Evolutionary conservation across 2,113 vertebrate species (phyloP), one percentile per base, ranked within the genome.

Genomic region (Dryoscopus gambensis): DNA sequence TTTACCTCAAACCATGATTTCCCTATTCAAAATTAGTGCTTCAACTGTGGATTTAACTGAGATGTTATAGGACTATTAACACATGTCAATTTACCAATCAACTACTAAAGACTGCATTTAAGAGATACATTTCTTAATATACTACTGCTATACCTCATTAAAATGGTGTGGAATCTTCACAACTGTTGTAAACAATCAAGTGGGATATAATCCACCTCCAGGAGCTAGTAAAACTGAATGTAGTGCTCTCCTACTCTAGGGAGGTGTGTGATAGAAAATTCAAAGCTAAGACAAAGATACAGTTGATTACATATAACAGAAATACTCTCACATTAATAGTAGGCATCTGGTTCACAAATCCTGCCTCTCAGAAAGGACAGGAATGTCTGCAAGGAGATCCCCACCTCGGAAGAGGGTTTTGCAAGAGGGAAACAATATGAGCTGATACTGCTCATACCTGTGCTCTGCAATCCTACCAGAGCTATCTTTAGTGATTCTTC

Each of bases 11-110:
- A 95, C 63, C 25, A 68, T 35, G 40, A 79, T 67, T 95, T 85
- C 77, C 71, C 76, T 63, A 76, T 82, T 95, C 88, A 89, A 91
- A 93, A 95, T 94, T 69, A 93, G 93, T 63, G 47, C 77, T 90
- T 90, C 67, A 87, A 74, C 56, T 87, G 27, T 50, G 63, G 37
- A 62, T 84, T 93, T 79, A 77, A 94, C 53, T 55, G 87, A 87
- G 78, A 70, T 89, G 62, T 81, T 83, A 82, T 69, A 95, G 79
- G 64, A 93, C 88, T 84, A 92, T 97, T 96, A 96, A 92, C 75
- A 95, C 55, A 73, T 79, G 37, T 70, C 88, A 96, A 94, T n/a
- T 65, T 65, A 90, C 64, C 73, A 77, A 59, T 69, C 90, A 90
- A 47, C 76, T 73, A 77, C 55, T 75, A 59, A 50, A 60, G 85